A percentile compares a stretch with the other conserved stretches of the same genome.
Conservation (phyloP, 2,888 invertebrate genomes). For the Criorhina ranunculi region DNA sequence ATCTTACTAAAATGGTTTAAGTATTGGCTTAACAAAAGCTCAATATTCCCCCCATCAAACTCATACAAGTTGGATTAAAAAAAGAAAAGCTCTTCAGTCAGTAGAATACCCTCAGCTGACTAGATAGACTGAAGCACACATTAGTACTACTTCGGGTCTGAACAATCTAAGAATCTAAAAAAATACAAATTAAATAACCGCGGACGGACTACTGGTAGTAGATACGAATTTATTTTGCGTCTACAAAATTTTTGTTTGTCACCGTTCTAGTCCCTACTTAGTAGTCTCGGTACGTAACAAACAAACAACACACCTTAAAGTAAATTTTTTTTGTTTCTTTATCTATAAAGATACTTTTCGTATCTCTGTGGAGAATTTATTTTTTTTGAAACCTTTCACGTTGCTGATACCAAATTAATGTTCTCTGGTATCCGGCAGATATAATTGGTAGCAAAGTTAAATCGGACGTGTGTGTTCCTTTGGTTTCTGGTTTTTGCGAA, state of each 20-base stretch:
- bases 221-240: background rate
- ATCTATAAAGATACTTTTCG: constrained; percentile 49
- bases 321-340: constrained; percentile 31
- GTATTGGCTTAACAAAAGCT: constrained; percentile 30
- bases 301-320: constrained; percentile 60
- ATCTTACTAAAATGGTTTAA: constrained; percentile 15
- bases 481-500: constrained; percentile 60
- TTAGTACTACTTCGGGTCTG: constrained; percentile 70
- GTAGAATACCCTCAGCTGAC: constrained; percentile 42
- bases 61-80: constrained; percentile 33
- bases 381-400: constrained; percentile 43
- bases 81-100: constrained; percentile 42
- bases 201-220: constrained; percentile 55
- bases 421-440: constrained; percentile 48
- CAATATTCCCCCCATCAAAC: constrained; percentile 2
- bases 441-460: constrained; percentile 6
- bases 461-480: constrained; percentile 16
- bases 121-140: constrained; percentile 44
- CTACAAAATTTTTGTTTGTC: constrained; percentile 15
- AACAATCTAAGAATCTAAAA: constrained; percentile 54
- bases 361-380: constrained; percentile 12
- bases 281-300: constrained; percentile 73
- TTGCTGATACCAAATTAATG: constrained; percentile 60
- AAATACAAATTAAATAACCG: constrained; percentile 30
- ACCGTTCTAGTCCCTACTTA: constrained; percentile 63